Evolutionary conservation across 1,140 invertebrate genomes (phyloP), one percentile per base, ranked within the genome.

Genomic region (Grapholita molesta): DNA sequence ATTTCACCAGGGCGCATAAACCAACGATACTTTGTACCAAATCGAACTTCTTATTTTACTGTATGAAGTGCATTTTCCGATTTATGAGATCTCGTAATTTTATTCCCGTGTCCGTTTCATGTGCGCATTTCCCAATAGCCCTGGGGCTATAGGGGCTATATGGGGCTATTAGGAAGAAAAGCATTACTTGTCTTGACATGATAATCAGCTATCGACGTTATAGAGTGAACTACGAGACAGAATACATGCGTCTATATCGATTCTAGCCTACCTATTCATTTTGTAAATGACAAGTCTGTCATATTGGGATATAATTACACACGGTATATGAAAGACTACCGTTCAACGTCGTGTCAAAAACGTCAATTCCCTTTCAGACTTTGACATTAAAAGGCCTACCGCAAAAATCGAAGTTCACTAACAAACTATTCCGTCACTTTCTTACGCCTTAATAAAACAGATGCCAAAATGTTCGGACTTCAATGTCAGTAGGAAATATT

Each of bases 31-130:
- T 82, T 79, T 82, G 68, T 76, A 74, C 55, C 75, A 79, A 84
- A 86, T 83, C 82, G 78, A 82, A 86, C 84, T 86, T 85, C 83
- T 89, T 86, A 86, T 83, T 79, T 78, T 71, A 76, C 72, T 74
- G 74, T 73, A 83, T 83, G 85, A 86, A 83, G 83, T 89, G 78
- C 72, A 75, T 80, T 83, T 84, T 88, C 76, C 76, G 72, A 80
- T 80, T 74, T 75, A 88, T 78, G 79, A 71, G 64, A 69, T 70
- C 76, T 74, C 75, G 71, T 79, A 77, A 75, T 74, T 66, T 64
- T 55, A 65, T 72, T 79, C 77, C 71, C 79, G 78, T 77, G 73
- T 73, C 70, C 71, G 66, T 74, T 80, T 76, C 74, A 75, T 70
- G 75, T 69, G 71, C 67, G 77, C 76, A 71, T 79, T 81, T 83